These are phyloP conservation scores for Botia almorhae DNA, from an alignment of 2,797 vertebrate genomes.

Conservation along the genomic window DNA sequence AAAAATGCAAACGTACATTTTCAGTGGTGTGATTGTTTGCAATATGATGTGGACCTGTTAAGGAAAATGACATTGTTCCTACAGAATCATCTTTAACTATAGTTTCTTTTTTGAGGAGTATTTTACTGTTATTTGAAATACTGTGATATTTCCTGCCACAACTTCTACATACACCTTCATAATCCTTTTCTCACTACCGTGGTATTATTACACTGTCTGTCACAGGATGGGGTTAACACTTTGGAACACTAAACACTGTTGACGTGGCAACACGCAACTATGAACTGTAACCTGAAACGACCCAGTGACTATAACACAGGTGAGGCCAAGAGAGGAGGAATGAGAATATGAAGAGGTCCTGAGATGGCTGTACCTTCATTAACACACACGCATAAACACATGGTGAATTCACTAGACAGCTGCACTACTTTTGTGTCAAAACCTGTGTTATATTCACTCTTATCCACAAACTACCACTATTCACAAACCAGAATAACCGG, in stretches of 20 bases:
- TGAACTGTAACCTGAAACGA: slow-evolving; percentile 44
- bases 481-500: neutral
- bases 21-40: too few relatives aligned
- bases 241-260: slow-evolving; percentile 28
- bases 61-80: too few relatives aligned
- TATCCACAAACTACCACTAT: neutral
- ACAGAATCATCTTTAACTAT: neutral
- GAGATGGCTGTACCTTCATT: neutral
- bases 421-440: neutral
- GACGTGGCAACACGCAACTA: slow-evolving; percentile 27
- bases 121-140: too few relatives aligned
- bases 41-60: too few relatives aligned
- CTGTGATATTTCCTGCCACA: slow-evolving; percentile 9
- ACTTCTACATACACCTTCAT: slow-evolving; percentile 16
- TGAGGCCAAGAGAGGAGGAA: neutral
- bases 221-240: slow-evolving; percentile 44
- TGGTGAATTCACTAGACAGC: neutral
- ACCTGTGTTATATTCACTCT: neutral
- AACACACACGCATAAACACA: neutral
- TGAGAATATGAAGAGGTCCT: neutral
- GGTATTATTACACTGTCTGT: slow-evolving; percentile 53
- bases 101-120: neutral
- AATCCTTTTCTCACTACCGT: slow-evolving; percentile 34
- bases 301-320: neutral
- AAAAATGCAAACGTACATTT: too few relatives aligned